These are phyloP conservation scores for Drosophila tani DNA, from an alignment of 1,140 invertebrate species.

Conservation along the genomic window DNA sequence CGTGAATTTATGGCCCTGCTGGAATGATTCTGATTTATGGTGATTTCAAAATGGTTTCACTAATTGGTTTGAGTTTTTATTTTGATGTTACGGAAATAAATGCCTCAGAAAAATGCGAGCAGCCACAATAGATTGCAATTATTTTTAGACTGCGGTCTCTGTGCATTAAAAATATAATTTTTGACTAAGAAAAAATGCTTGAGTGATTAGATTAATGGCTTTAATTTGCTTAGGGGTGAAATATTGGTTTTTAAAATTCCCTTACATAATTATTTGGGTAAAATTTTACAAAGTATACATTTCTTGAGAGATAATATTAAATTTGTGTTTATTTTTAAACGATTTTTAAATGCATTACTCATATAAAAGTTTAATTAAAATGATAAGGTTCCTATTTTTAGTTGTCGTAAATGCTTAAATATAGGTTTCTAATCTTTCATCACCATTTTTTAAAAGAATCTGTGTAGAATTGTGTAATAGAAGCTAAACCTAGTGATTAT, in stretches of 20 bases:
- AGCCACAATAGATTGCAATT: slow-evolving; percentile 15
- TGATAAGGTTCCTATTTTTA: too few species aligned
- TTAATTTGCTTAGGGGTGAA: not conserved
- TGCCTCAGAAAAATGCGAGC: slow-evolving; percentile 4
- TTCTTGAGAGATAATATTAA: too few species aligned
- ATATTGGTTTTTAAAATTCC: not conserved
- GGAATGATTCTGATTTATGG: slow-evolving; percentile 34
- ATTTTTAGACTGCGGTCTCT: slow-evolving; percentile 4
- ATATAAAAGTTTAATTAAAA: too few species aligned
- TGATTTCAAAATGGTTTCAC: slow-evolving; percentile 41
- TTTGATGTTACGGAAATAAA: slow-evolving; percentile 26
- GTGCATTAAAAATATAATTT: not conserved
- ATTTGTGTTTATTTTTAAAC: too few species aligned
- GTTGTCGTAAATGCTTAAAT: too few species aligned
- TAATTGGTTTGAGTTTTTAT: slow-evolving; percentile 38
- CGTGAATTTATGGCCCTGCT: slow-evolving; percentile 35
- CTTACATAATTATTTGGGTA: not conserved
- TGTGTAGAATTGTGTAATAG: too few species aligned
- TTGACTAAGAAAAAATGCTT: not conserved
- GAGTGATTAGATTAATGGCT: not conserved
- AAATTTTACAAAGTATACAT: not conserved
- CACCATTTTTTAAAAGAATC: too few species aligned
- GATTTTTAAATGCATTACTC: too few species aligned
- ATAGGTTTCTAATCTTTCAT: too few species aligned
- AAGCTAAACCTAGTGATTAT: too few species aligned